Evolutionary conservation across 2,113 vertebrate species (phyloP).

Genomic region (Bujurquina vittata): DNA sequence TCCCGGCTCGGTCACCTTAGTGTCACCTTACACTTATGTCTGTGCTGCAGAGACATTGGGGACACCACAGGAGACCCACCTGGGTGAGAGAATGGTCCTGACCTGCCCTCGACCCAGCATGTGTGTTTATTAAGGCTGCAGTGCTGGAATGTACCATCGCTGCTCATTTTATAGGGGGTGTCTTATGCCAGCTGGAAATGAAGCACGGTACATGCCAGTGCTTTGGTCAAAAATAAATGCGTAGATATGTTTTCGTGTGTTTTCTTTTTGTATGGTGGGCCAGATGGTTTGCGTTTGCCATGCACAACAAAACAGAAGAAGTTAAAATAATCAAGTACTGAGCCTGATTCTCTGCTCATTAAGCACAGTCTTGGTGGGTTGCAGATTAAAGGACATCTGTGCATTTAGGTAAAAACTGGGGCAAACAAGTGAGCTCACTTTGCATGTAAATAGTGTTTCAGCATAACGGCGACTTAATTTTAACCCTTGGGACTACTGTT

Average conservation of each 20-base stretch:
- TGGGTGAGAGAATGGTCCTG: conserved; percentile 39
- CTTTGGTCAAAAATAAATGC: conserved; percentile 29
- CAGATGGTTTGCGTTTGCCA: conserved; percentile 23
- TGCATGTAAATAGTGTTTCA: neutral
- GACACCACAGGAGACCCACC: conserved; percentile 44
- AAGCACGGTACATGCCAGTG: neutral
- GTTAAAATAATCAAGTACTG: neutral
- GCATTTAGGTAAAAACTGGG: neutral
- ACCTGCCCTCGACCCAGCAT: conserved; percentile 60
- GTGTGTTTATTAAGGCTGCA: conserved; percentile 40
- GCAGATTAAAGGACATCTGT: neutral
- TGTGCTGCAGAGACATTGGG: neutral
- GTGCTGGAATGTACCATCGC: conserved; percentile 7
- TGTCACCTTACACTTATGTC: conserved; percentile 59
- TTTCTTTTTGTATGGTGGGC: neutral
- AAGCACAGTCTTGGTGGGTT: neutral
- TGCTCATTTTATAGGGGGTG: neutral
- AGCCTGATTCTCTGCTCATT: neutral
- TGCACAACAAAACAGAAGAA: neutral
- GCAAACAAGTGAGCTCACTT: neutral
- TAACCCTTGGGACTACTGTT: neutral
- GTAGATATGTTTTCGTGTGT: conserved; percentile 8
- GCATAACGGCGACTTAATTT: neutral
- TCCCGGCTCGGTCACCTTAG: conserved; percentile 9
- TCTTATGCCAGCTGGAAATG: conserved; percentile 8